Conservation (phyloP, 23 tunicate genomes). For the Diplosoma virens region DNA sequence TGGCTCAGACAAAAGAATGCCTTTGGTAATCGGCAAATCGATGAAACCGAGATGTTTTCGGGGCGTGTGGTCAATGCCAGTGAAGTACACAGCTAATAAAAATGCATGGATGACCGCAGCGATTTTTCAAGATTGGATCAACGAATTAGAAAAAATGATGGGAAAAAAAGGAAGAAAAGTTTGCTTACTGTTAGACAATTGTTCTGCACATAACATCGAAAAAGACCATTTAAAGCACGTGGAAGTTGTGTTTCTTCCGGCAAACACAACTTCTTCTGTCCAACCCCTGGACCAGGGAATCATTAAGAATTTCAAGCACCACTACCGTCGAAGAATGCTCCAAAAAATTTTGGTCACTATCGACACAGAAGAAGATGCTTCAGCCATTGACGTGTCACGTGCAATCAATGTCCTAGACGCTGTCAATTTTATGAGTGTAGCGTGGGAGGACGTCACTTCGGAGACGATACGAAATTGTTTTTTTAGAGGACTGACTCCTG, state of each 20-base stretch:
- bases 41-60: slow-evolving; percentile 31
- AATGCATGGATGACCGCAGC: slow-evolving; percentile 29
- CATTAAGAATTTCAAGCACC: slow-evolving; percentile 34
- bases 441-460: slow-evolving; percentile 8
- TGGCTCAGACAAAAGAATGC: slow-evolving; percentile 25
- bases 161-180: slow-evolving; percentile 19
- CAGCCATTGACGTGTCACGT: slow-evolving; percentile 32
- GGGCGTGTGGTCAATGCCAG: slow-evolving; percentile 11
- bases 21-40: slow-evolving; percentile 20
- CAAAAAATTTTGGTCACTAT: slow-evolving; percentile 2
- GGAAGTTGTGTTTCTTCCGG: slow-evolving; percentile 20
- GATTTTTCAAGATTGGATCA: slow-evolving; percentile 11
- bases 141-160: slow-evolving; percentile 4
- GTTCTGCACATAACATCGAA: slow-evolving; percentile 23
- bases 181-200: slow-evolving; percentile 25
- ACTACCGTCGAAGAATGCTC: slow-evolving; percentile 7
- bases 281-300: slow-evolving; percentile 31
- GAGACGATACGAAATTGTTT: slow-evolving; percentile 29
- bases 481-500: slow-evolving; percentile 30
- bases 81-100: background rate
- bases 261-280: slow-evolving; percentile 35
- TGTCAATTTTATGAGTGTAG: slow-evolving; percentile 16
- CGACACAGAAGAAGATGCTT: slow-evolving; percentile 12
- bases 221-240: too few relatives aligned
- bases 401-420: slow-evolving; percentile 6